A percentile compares a stretch with the other conserved stretches of the same genome.
Evolutionary conservation across 2,797 vertebrate genomes (phyloP).

Genomic region (Chromobotia macracanthus): DNA sequence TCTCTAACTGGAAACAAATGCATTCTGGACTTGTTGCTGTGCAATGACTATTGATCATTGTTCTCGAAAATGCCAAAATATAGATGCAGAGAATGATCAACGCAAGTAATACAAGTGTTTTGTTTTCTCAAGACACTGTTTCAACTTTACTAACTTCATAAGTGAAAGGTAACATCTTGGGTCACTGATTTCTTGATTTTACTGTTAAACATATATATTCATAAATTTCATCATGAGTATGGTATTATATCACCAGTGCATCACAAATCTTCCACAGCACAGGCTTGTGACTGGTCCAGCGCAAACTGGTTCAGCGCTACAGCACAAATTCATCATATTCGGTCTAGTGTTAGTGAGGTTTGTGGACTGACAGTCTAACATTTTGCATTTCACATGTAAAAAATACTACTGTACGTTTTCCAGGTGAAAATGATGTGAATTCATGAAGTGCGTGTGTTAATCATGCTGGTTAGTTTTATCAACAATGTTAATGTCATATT

Average conservation of each 20-base stretch:
- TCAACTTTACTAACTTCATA: background rate
- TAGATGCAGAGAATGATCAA: constrained; percentile 32
- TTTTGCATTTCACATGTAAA: background rate
- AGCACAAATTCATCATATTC: background rate
- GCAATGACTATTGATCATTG: constrained; percentile 39
- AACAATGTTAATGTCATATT: background rate
- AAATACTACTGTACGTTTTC: background rate
- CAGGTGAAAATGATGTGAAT: background rate
- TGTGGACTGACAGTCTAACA: too few species aligned
- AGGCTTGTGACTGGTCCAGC: background rate
- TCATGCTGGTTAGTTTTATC: background rate
- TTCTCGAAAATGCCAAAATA: constrained; percentile 41
- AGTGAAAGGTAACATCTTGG: background rate
- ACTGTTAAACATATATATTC: background rate
- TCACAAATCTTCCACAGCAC: background rate
- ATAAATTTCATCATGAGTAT: background rate
- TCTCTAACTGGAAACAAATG: constrained; percentile 35
- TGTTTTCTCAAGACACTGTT: constrained; percentile 18
- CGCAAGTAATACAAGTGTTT: constrained; percentile 23
- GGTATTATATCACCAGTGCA: background rate
- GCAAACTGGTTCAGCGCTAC: background rate
- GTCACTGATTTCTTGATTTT: background rate
- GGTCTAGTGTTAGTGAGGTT: too few species aligned
- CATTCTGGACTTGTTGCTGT: constrained; percentile 43
- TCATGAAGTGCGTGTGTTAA: background rate